phyloP scores from a whole-genome alignment of 2,888 invertebrate species.

The Nudaria mundana region DNA sequence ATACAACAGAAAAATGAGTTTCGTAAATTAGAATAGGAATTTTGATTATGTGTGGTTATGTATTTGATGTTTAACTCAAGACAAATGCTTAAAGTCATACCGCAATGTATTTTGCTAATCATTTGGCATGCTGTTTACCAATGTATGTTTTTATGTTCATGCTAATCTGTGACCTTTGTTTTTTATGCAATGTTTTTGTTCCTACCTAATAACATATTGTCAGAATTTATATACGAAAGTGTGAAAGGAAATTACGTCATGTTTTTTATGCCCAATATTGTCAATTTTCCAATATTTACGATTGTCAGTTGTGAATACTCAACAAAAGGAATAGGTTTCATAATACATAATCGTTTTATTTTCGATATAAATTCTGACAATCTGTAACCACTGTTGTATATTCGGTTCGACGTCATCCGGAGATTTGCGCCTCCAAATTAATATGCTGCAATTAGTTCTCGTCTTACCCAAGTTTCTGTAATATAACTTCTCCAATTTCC shows the following conservation, averaged over 20 bases:
- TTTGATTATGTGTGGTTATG: slow-evolving; percentile 7
- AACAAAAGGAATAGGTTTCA: slow-evolving; percentile 5
- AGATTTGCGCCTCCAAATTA: slow-evolving; percentile 25
- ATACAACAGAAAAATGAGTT: too few species aligned
- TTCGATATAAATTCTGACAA: slow-evolving; percentile 22
- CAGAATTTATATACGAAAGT: slow-evolving; percentile 12
- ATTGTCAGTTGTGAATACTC: slow-evolving; percentile 6
- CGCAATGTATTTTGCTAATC: slow-evolving; percentile 35
- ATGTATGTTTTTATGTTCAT: slow-evolving; percentile 38
- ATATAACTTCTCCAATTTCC: slow-evolving; percentile 11
- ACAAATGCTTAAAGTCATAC: slow-evolving; percentile 34
- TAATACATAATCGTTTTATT: slow-evolving; percentile 6
- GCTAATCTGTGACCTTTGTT: slow-evolving; percentile 27
- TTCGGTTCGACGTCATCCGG: slow-evolving; percentile 31
- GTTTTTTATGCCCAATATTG: neutral
- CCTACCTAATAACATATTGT: slow-evolving; percentile 17
- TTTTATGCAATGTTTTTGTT: slow-evolving; percentile 25
- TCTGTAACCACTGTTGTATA: slow-evolving; percentile 26
- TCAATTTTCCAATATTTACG: slow-evolving; percentile 4
- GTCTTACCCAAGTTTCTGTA: slow-evolving; percentile 5
- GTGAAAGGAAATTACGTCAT: neutral
- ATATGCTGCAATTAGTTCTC: slow-evolving; percentile 8
- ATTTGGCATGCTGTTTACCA: slow-evolving; percentile 44
- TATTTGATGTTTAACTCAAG: slow-evolving; percentile 27
- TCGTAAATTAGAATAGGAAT: too few species aligned